Conservation (phyloP, 2,113 vertebrate genomes). For the Lagopus muta region DNA sequence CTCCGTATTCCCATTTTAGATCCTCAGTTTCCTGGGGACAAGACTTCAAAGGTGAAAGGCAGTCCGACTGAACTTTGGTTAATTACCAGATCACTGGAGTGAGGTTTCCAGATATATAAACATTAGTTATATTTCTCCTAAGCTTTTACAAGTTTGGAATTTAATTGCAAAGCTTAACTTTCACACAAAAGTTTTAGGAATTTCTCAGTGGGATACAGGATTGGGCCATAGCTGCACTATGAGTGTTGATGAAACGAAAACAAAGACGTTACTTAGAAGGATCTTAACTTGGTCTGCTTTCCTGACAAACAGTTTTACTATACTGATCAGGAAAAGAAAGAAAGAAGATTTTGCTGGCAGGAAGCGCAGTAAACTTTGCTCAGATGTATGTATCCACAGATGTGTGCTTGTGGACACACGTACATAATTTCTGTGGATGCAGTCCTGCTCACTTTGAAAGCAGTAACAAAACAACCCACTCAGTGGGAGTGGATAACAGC, state of each 20-base stretch:
- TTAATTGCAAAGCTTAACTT: neutral
- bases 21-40: neutral
- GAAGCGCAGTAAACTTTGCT: neutral
- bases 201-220: neutral
- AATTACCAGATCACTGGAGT: neutral
- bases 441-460: neutral
- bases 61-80: conserved; percentile 25
- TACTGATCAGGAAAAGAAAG: neutral
- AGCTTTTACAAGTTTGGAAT: neutral
- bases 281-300: neutral
- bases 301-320: neutral
- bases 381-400: neutral
- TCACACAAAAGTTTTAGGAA: neutral
- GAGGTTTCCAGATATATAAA: neutral
- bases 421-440: neutral
- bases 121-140: neutral
- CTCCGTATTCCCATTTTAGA: conserved; percentile 49
- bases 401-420: neutral
- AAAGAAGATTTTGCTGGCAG: neutral
- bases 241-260: neutral
- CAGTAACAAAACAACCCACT: neutral
- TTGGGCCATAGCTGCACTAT: neutral
- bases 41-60: conserved; percentile 38
- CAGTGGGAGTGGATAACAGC: neutral
- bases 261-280: neutral